Base-by-base conservation (phyloP, 1,140 invertebrate species). In the Drosophila quadrilineata region DNA sequence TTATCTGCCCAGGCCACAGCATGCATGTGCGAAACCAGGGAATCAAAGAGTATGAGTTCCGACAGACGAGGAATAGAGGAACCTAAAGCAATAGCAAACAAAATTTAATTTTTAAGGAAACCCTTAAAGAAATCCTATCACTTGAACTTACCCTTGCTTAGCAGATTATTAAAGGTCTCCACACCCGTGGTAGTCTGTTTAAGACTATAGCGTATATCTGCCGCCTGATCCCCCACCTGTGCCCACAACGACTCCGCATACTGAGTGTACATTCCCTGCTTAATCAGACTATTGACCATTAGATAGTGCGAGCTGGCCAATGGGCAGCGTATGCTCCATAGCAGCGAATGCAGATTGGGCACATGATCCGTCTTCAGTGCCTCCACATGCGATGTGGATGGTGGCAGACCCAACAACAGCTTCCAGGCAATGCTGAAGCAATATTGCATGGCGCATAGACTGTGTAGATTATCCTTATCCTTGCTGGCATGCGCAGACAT, bases 381-480 rank as follows among this genome's bases (percentile, higher is more conserved):
- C 79, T 97, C 95, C 89, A 98, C 94, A 76, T 96, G 96, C 4
- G 94, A 92, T 0, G 95, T 94, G 0, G 97, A 97, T 0, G 97
- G 97, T 2, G 97, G 97, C 82, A 99, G 88, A 71, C 94, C 93
- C 6, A 95, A 91, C 29, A 97, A 88, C 26, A 97, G 91, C 59
- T 93, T 93, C 75, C 73, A 89, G 48, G 69, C 87, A 24, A 87
- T 71, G 49, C 72, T 94, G 75, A 98, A 97, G 85, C 97, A 97
- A 90, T 98, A 98, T 71, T 98, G 96, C 54, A 96, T 94, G 3
- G 95, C 94, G 75, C 95, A 96, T 0, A 96, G 88, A 24, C 94
- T 94, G 22, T 94, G 93, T 46, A 93, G 92, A 21, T 92, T 92
- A 3, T 85, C 79, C 19, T 93, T 94, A 17, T 93, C 91, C 80